These are phyloP conservation scores for Tupaia tana DNA, from an alignment of 2,113 vertebrate genomes.

Conservation along the genomic window DNA sequence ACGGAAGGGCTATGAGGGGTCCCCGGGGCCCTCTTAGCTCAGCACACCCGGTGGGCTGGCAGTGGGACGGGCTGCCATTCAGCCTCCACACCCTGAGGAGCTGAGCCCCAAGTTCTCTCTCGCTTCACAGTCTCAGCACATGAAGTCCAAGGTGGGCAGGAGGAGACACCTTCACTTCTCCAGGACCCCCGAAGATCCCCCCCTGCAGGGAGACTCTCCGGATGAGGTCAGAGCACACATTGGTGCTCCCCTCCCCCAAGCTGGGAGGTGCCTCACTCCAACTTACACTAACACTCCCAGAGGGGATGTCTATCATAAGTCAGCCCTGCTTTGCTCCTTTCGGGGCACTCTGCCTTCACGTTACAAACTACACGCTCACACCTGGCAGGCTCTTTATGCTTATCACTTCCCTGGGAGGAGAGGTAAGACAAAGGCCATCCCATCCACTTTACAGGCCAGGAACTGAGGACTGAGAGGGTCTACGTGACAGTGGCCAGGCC, in stretches of 20 bases:
- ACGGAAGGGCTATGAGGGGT: background rate
- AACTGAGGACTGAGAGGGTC: background rate
- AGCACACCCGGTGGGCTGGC: accelerated
- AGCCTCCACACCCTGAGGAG: background rate
- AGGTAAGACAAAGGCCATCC: background rate
- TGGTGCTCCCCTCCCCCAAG: accelerated
- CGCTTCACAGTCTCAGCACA: too few relatives aligned
- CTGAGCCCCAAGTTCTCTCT: background rate
- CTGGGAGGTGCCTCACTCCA: background rate
- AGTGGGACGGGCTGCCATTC: accelerated
- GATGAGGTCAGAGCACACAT: background rate
- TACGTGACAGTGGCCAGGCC: background rate
- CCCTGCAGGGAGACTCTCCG: background rate
- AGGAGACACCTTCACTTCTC: background rate
- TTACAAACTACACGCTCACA: background rate
- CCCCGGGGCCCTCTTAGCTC: accelerated
- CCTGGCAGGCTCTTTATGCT: background rate
- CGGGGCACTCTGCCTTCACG: background rate
- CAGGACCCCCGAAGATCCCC: too few relatives aligned
- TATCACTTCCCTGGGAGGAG: background rate
- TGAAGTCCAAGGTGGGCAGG: background rate
- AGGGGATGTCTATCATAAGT: too few relatives aligned
- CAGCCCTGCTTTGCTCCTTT: background rate
- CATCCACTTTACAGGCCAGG: background rate
- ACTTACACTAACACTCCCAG: too few relatives aligned